Evolutionary conservation across 2,113 vertebrate species (phyloP).

Genomic region (Labrus mixtus): DNA sequence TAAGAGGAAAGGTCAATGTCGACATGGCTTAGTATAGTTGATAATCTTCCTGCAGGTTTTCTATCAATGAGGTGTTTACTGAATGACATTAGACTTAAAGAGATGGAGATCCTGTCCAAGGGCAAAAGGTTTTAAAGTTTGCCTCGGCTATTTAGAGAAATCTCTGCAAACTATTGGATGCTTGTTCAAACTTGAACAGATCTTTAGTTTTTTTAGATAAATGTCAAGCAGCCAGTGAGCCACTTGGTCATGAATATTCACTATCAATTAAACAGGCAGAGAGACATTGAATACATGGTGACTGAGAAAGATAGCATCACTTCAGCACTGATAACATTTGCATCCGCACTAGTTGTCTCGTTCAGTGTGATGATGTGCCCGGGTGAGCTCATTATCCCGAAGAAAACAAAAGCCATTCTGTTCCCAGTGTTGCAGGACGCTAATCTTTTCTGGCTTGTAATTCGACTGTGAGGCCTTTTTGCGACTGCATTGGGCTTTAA

Average conservation of each 20-base stretch:
- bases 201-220: slow-evolving; percentile 21
- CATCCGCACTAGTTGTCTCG: slow-evolving; percentile 42
- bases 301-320: slow-evolving; percentile 31
- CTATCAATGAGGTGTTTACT: background rate
- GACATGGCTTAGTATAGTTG: slow-evolving; percentile 1
- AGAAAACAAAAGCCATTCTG: slow-evolving; percentile 85
- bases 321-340: slow-evolving; percentile 49
- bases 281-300: slow-evolving; percentile 24
- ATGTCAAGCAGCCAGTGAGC: slow-evolving; percentile 17
- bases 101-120: slow-evolving; percentile 25
- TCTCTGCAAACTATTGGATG: slow-evolving; percentile 8
- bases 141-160: background rate
- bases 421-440: slow-evolving; percentile 75
- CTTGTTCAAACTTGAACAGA: slow-evolving; percentile 14
- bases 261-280: slow-evolving; percentile 31
- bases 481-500: slow-evolving; percentile 46
- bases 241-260: slow-evolving; percentile 43
- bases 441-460: slow-evolving; percentile 87
- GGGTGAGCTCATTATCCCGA: slow-evolving; percentile 79
- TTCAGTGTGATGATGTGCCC: slow-evolving; percentile 69
- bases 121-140: background rate
- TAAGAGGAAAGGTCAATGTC: background rate
- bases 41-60: slow-evolving; percentile 4
- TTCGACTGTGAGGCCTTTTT: slow-evolving; percentile 72
- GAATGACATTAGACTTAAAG: slow-evolving; percentile 17